Percentiles rank a stretch among this genome's conserved stretches.
Evolutionary conservation across 2,888 invertebrate genomes (phyloP).

Genomic region (Daptonema setosum): DNA sequence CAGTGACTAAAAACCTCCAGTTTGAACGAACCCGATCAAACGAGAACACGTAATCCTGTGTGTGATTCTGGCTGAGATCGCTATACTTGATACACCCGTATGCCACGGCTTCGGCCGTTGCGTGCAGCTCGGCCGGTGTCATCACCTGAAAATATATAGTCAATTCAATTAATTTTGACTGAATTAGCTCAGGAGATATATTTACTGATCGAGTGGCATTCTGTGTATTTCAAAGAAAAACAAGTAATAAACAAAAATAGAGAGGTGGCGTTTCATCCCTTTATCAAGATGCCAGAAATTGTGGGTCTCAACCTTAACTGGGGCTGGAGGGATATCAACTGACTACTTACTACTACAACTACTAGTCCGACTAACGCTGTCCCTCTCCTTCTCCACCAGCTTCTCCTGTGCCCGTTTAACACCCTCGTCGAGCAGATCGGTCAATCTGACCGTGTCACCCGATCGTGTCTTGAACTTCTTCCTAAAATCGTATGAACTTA

Average conservation of each 20-base stretch:
- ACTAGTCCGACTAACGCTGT: conserved; percentile 29
- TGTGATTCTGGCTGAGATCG: conserved; percentile 75
- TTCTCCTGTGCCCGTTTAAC: conserved; percentile 30
- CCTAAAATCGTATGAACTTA: conserved; percentile 27
- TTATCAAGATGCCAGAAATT: too few relatives aligned
- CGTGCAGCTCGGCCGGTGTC: conserved; percentile 14
- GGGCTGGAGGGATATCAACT: too few relatives aligned
- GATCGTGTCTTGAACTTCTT: conserved; percentile 97
- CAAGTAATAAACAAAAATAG: too few relatives aligned
- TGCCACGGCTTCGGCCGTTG: conserved; percentile 49
- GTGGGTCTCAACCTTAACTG: too few relatives aligned
- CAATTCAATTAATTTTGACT: background rate
- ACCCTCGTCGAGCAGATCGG: conserved; percentile 70
- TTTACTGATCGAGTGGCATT: too few relatives aligned
- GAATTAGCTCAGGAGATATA: too few relatives aligned
- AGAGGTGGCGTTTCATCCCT: too few relatives aligned
- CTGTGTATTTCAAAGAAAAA: too few relatives aligned
- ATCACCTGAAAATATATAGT: conserved; percentile 13
- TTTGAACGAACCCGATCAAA: conserved; percentile 53
- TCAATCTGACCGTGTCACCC: conserved; percentile 72
- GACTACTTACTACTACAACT: too few relatives aligned
- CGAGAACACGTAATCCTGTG: conserved; percentile 83
- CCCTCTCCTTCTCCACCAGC: conserved; percentile 31
- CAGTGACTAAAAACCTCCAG: too few relatives aligned
- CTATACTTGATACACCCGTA: conserved; percentile 97